Conservation (phyloP, 2,888 invertebrate genomes). For the Sisyra nigra region DNA sequence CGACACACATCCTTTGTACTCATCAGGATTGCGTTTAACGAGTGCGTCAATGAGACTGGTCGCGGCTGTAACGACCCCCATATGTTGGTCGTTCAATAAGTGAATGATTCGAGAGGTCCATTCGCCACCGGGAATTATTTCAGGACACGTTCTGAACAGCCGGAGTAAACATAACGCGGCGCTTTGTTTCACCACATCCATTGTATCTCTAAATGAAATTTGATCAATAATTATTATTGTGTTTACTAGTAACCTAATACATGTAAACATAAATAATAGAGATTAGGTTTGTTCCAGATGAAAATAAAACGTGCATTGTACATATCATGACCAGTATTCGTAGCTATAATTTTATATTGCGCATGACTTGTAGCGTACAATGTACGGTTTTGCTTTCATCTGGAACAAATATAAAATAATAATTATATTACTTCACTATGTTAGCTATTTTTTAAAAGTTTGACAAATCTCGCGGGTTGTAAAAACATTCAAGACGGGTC, state of each 20-base stretch:
- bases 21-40: conserved; percentile 97
- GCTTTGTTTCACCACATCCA: conserved; percentile 98
- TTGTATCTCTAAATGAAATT: conserved; percentile 62
- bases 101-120: conserved; percentile 99
- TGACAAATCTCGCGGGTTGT: no score
- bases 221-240: conserved; percentile 2
- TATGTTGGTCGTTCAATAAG: conserved; percentile 94
- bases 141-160: conserved; percentile 86
- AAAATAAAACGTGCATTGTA: no score
- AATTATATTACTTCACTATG: no score
- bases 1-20: conserved; percentile 98
- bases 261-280: no score
- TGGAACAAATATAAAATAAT: no score
- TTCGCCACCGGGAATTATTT: conserved; percentile 92
- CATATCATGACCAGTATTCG: no score
- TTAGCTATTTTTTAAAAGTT: no score
- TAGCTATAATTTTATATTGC: no score
- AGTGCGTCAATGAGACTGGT: conserved; percentile 95
- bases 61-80: conserved; percentile 98
- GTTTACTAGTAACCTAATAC: neutral
- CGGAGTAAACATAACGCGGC: conserved; percentile 93
- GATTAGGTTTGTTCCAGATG: no score
- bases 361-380: no score
- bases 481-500: no score
- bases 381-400: no score